phyloP scores from a whole-genome alignment of 2,888 invertebrate genomes.

The Oegoconia quadripuncta region DNA sequence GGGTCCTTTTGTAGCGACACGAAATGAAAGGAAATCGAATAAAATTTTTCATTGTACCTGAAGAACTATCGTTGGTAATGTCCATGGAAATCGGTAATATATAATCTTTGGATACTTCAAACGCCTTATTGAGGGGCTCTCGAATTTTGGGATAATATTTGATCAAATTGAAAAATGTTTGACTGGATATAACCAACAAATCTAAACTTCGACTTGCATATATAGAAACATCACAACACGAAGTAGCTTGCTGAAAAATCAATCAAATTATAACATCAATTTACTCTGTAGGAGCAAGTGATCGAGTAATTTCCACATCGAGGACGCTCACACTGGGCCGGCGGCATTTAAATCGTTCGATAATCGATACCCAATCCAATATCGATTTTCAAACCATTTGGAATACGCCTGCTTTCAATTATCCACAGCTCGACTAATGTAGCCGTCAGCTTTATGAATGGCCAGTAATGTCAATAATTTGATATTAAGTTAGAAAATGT shows the following conservation, averaged over 20 bases:
- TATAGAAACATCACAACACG: constrained; percentile 62
- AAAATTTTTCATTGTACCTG: constrained; percentile 48
- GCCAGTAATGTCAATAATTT: too few species aligned
- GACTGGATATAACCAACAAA: constrained; percentile 58
- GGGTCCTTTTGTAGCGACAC: too few species aligned
- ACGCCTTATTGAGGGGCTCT: constrained; percentile 60
- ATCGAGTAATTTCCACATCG: too few species aligned
- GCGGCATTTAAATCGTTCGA: not conserved
- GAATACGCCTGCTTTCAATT: too few species aligned
- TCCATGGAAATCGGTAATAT: constrained; percentile 66
- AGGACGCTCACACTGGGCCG: too few species aligned
- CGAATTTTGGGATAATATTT: constrained; percentile 69
- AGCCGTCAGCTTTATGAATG: not conserved
- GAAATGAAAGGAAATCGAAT: too few species aligned
- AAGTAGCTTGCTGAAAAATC: constrained; percentile 53
- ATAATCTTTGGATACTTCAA: constrained; percentile 61
- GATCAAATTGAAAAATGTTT: constrained; percentile 62
- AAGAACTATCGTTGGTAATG: constrained; percentile 39
- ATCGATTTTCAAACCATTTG: too few species aligned
- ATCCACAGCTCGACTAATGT: not conserved
- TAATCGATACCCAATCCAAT: not conserved
- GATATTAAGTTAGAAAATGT: too few species aligned
- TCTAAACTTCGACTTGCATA: constrained; percentile 68
- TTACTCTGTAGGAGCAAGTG: not conserved
- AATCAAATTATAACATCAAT: not conserved